Conservation (phyloP, 2,888 invertebrate genomes). For the Drosophila rubida region DNA sequence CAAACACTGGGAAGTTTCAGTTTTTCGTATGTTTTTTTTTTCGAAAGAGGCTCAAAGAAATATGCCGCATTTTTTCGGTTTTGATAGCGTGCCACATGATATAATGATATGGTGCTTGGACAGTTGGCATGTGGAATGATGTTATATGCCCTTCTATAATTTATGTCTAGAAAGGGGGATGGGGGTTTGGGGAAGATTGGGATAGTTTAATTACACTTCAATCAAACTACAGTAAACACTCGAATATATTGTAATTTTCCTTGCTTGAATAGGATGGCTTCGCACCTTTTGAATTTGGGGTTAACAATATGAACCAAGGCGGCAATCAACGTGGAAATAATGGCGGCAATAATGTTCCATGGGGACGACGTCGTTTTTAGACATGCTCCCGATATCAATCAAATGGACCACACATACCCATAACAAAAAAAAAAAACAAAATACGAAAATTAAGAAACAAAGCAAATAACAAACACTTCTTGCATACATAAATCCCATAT, state of each 20-base stretch:
- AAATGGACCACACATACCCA: constrained; percentile 29
- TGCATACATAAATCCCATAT: constrained; percentile 8
- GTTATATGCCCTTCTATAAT: constrained; percentile 7
- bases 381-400: constrained; percentile 22
- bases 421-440: neutral
- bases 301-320: constrained; percentile 84
- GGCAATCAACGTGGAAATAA: constrained; percentile 82
- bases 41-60: neutral
- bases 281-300: constrained; percentile 84
- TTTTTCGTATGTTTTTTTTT: neutral
- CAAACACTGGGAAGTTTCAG: constrained; percentile 5
- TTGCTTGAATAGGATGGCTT: constrained; percentile 82
- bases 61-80: neutral
- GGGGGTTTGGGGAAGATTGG: neutral
- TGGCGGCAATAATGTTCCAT: constrained; percentile 83
- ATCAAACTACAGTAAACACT: constrained; percentile 16
- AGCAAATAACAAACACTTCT: neutral
- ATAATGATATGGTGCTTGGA: constrained; percentile 6
- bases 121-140: neutral
- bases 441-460: neutral
- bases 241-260: constrained; percentile 63
- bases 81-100: constrained; percentile 10
- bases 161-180: neutral
- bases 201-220: constrained; percentile 10
- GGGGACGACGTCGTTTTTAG: constrained; percentile 85